Conservation (phyloP, 2,113 vertebrate genomes). For the Ceyx cyanopectus region DNA sequence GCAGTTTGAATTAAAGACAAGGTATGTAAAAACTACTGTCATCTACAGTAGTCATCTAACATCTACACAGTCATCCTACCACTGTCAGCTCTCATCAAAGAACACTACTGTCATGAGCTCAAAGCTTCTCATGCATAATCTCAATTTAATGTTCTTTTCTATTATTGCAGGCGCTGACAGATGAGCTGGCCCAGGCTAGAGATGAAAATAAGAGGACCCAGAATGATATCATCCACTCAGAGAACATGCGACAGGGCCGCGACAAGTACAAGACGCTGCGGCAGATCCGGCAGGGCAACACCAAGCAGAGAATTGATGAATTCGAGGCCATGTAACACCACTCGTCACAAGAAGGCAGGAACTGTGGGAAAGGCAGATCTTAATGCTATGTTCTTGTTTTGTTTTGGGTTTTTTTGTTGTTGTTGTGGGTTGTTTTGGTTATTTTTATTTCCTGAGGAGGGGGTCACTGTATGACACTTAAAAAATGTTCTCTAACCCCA, state of each 20-base stretch:
- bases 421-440: background rate
- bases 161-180: conserved; percentile 82
- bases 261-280: conserved; percentile 98
- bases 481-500: conserved; percentile 17
- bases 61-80: background rate
- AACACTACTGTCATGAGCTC: background rate
- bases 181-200: conserved; percentile 89
- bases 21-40: background rate
- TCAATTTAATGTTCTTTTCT: background rate
- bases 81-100: background rate
- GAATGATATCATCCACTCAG: conserved; percentile 91
- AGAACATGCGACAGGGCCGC: conserved; percentile 89
- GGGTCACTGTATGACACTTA: conserved; percentile 61
- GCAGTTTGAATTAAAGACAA: background rate
- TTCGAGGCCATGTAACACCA: conserved; percentile 91
- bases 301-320: conserved; percentile 97
- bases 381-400: conserved; percentile 43
- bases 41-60: no score
- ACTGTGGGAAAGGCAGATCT: conserved; percentile 68
- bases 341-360: background rate
- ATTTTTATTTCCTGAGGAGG: conserved; percentile 61
- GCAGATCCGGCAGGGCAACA: conserved; percentile 96
- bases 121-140: background rate
- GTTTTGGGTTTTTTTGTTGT: background rate
- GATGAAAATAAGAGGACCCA: conserved; percentile 91